Evolutionary conservation across 2,113 vertebrate genomes (phyloP).

Genomic region (Nestor notabilis): DNA sequence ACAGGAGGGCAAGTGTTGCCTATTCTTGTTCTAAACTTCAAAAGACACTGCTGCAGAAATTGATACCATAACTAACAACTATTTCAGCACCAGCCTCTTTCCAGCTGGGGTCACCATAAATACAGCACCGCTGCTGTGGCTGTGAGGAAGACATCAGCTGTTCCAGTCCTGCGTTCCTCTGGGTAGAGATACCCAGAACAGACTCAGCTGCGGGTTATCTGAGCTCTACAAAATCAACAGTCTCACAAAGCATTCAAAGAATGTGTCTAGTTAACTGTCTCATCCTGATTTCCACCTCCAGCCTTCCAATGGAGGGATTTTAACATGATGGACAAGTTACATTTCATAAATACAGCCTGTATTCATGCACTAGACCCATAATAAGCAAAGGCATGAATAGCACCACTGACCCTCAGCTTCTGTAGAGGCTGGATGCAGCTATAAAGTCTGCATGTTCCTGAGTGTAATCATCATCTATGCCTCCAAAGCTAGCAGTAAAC

Average conservation of each 20-base stretch:
- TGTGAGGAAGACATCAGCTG: background rate
- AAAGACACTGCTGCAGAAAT: background rate
- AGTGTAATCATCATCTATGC: background rate
- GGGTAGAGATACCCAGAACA: background rate
- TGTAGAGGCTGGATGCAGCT: background rate
- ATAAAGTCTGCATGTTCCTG: background rate
- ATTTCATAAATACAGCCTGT: background rate
- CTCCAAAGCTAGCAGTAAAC: background rate
- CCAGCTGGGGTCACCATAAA: constrained; percentile 13
- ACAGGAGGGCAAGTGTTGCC: background rate
- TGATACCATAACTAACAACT: background rate
- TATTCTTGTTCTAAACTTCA: background rate
- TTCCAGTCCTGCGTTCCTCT: background rate
- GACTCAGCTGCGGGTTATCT: background rate
- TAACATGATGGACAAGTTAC: background rate
- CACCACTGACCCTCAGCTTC: background rate
- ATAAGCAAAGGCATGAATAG: background rate
- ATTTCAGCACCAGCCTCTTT: background rate
- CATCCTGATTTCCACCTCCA: background rate
- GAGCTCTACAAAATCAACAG: background rate
- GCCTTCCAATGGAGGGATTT: background rate
- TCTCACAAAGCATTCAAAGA: background rate
- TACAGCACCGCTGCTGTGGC: rapidly evolving
- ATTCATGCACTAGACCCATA: background rate
- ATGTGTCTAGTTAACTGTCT: background rate